These are phyloP conservation scores for Tethya wilhelma DNA, from an alignment of 37 sponge, comb jelly and placozoan genomes.

Conservation along the genomic window DNA sequence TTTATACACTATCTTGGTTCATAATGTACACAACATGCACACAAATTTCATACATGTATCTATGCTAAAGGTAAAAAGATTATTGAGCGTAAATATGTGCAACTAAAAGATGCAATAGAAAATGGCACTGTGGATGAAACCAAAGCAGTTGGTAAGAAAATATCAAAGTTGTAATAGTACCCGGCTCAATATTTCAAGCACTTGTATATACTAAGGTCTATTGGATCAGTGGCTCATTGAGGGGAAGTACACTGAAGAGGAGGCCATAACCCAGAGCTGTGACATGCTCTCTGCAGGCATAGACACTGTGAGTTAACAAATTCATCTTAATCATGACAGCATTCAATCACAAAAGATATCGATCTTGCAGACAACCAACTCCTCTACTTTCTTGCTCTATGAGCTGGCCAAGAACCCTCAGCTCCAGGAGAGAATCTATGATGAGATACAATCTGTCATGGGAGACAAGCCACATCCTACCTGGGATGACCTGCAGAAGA, in stretches of 20 bases:
- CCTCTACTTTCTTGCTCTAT: conserved; percentile 44
- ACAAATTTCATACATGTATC: too few relatives aligned
- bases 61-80: not conserved
- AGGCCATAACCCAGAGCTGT: conserved; percentile 11
- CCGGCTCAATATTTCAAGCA: too few relatives aligned
- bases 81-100: not conserved
- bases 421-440: conserved; percentile 39
- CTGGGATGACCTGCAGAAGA: conserved; percentile 28
- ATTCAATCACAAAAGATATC: too few relatives aligned
- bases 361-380: conserved; percentile 28
- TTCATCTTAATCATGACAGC: too few relatives aligned
- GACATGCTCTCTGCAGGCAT: conserved; percentile 41
- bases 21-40: too few relatives aligned
- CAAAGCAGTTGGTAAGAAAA: conserved; percentile 15
- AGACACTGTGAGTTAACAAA: conserved; percentile 33
- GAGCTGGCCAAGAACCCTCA: conserved; percentile 43
- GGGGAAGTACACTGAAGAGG: conserved; percentile 8
- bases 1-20: too few relatives aligned
- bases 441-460: conserved; percentile 20
- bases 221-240: conserved; percentile 43
- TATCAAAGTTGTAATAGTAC: too few relatives aligned
- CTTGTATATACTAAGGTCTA: too few relatives aligned
- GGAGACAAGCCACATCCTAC: conserved; percentile 3
- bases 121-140: conserved; percentile 1
- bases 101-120: conserved; percentile 1